Evolutionary conservation across 2,797 vertebrate species (phyloP).

Genomic region (Acipenser oxyrinchus): DNA sequence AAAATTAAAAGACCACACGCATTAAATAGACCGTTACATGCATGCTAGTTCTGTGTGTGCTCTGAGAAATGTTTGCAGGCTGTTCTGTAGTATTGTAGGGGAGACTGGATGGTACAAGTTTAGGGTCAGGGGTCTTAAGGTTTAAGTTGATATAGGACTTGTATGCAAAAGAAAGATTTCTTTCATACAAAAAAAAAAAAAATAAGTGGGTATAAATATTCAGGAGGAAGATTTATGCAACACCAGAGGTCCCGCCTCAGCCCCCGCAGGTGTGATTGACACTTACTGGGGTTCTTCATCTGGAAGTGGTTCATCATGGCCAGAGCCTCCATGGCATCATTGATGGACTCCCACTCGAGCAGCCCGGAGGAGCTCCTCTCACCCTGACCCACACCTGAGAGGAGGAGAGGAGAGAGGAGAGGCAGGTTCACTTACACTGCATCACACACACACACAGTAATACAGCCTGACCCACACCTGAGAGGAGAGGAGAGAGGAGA

Average conservation of each 20-base stretch:
- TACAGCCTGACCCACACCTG: slow-evolving; percentile 62
- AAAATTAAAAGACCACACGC: no score
- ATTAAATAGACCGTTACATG: no score
- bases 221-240: not conserved
- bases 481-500: not conserved
- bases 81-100: no score
- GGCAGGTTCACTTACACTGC: not conserved
- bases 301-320: slow-evolving; percentile 87
- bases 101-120: no score
- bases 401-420: not conserved
- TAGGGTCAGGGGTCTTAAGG: no score
- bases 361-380: slow-evolving; percentile 84
- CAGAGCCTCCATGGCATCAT: slow-evolving; percentile 84
- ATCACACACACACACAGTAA: no score
- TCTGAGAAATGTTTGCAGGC: no score
- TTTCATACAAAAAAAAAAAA: no score
- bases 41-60: no score
- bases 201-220: not conserved
- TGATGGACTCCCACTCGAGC: slow-evolving; percentile 89
- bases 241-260: slow-evolving; percentile 8
- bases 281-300: slow-evolving; percentile 92
- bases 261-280: not conserved
- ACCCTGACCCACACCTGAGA: slow-evolving; percentile 56
- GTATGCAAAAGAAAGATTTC: no score
- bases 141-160: no score